Evolutionary conservation across 2,888 invertebrate genomes (phyloP).

Genomic region (Pseudolycoriella hygida): DNA sequence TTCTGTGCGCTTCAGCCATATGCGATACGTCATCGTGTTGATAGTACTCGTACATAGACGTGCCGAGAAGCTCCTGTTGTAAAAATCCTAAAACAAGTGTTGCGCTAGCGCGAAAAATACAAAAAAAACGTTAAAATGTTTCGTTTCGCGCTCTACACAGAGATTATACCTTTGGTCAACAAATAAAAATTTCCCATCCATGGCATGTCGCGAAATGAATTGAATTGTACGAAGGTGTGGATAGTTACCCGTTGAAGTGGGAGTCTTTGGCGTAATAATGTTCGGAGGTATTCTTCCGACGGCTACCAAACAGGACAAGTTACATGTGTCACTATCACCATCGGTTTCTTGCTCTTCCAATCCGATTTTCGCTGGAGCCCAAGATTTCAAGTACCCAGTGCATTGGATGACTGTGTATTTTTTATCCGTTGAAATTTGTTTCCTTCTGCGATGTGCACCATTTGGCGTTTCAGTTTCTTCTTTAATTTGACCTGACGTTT

Average conservation of each 20-base stretch:
- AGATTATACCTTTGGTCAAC: conserved; percentile 69
- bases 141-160: conserved; percentile 4
- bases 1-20: conserved; percentile 69
- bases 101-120: conserved; percentile 37
- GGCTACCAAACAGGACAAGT: conserved; percentile 74
- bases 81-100: conserved; percentile 77
- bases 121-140: neutral
- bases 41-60: conserved; percentile 86
- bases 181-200: conserved; percentile 83
- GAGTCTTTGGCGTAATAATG: conserved; percentile 24
- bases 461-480: conserved; percentile 44
- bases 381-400: conserved; percentile 84
- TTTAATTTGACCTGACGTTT: conserved; percentile 44
- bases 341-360: conserved; percentile 49
- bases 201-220: conserved; percentile 69
- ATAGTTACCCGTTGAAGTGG: conserved; percentile 13
- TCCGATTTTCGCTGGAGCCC: conserved; percentile 64
- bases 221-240: conserved; percentile 44
- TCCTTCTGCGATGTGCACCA: conserved; percentile 46
- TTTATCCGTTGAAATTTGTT: conserved; percentile 42
- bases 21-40: conserved; percentile 61
- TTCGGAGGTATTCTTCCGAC: conserved; percentile 58
- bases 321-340: conserved; percentile 37
- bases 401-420: conserved; percentile 83
- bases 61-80: conserved; percentile 82